Evolutionary conservation across 2,888 invertebrate species (phyloP), one percentile per base, ranked within the genome.

Genomic region (Drosophila nr. perissopoda): DNA sequence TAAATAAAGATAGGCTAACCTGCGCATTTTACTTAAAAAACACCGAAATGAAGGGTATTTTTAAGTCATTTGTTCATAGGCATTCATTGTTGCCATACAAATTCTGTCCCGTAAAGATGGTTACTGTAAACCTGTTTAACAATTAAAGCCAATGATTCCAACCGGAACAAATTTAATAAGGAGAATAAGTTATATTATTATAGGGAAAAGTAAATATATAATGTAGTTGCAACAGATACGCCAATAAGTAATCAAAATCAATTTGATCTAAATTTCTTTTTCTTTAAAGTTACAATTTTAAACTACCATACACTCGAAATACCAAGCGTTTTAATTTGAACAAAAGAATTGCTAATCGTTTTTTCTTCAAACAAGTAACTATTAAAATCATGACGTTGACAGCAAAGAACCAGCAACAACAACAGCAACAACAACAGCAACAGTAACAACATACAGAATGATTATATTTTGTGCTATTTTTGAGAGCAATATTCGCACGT

Each of bases 401-500:
- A 69, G 68, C 67, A 58, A 56, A 64, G 69, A 71, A 62, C 18
- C 54, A 34, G 53, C 48, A 38, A 5, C 45, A 27, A 27, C 31
- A 67, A 45, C 21, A 51, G 25, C 25, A 25, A 49, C 56, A 54
- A 49, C 53, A 54, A 42, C 31, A 60, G 57, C 38, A 61, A 51
- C 45, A 64, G 13, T 42, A 63, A 52, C 34, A 70, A 68, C 51
- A 66, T 21, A 63, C 51, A 73, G 54, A 70, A 74, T 77, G 83
- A 85, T 71, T 83, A 70, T 69, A 75, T 70, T 80, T 82, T 69
- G 74, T 83, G 78, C 76, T 73, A 86, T 76, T 86, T 82, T 80
- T 25, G 80, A 86, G 83, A 86, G 83, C 83, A 83, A 81, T 69
- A 82, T 62, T 83, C 83, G 82, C 77, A 69, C 59, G 63, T 78